phyloP scores from a whole-genome alignment of 2,113 vertebrate species.

The Sceloporus tristichus region DNA sequence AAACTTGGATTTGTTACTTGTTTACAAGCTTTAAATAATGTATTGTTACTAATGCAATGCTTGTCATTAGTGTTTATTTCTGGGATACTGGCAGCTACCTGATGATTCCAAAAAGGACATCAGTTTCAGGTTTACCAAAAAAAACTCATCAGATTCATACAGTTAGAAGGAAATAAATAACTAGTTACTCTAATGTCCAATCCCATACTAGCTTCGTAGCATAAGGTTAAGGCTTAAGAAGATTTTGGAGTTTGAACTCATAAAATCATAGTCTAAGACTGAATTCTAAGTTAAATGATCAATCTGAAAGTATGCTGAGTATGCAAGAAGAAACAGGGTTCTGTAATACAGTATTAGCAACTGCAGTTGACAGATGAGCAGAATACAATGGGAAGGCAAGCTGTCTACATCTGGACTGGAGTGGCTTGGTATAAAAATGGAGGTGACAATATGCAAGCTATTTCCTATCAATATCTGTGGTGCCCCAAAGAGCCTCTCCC shows the following conservation, averaged over 20 bases:
- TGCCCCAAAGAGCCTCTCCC: too few species aligned
- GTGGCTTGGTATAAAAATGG: neutral
- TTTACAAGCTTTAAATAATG: neutral
- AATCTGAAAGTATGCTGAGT: too few species aligned
- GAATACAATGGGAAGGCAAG: neutral
- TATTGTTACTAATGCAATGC: too few species aligned
- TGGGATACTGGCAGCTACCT: neutral
- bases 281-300: neutral
- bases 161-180: too few species aligned
- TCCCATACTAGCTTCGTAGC: neutral
- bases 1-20: neutral
- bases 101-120: neutral
- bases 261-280: neutral
- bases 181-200: neutral
- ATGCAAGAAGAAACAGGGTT: neutral
- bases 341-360: neutral
- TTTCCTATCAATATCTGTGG: too few species aligned
- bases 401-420: neutral
- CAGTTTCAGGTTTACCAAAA: neutral
- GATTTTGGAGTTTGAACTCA: neutral
- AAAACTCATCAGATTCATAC: neutral
- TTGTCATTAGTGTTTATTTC: too few species aligned
- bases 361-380: neutral
- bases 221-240: too few species aligned
- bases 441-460: too few species aligned